A percentile compares a stretch with the other conserved stretches of the same genome.
These are phyloP conservation scores for Lathamus discolor DNA, from an alignment of 2,113 vertebrate genomes.

Conservation along the genomic window DNA sequence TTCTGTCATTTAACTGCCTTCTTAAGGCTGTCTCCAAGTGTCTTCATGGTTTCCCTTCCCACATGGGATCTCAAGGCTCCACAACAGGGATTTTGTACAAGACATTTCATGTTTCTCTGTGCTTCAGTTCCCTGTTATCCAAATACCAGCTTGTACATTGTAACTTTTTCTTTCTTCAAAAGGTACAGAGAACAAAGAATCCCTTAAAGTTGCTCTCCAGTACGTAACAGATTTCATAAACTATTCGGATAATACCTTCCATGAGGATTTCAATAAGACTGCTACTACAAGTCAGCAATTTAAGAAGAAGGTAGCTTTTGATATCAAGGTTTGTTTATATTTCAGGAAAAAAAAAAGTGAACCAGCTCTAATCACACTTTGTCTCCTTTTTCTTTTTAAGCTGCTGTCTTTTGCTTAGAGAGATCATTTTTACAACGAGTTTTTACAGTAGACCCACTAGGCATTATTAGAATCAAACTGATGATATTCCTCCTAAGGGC, in stretches of 20 bases:
- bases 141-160: background rate
- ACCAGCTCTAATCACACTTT: constrained; percentile 22
- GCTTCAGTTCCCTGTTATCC: background rate
- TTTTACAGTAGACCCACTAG: constrained; percentile 55
- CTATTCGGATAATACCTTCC: background rate
- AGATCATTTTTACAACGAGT: constrained; percentile 47
- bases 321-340: constrained; percentile 34
- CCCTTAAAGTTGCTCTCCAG: background rate
- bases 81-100: background rate
- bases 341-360: constrained; percentile 14
- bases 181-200: background rate
- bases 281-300: constrained; percentile 24
- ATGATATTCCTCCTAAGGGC: constrained; percentile 45
- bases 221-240: background rate
- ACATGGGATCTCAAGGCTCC: background rate
- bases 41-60: background rate
- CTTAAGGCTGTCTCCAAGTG: background rate
- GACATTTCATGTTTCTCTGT: background rate
- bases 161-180: background rate
- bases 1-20: background rate
- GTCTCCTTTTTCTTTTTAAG: constrained; percentile 35
- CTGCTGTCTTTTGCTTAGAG: constrained; percentile 42
- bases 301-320: constrained; percentile 26
- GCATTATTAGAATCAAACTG: constrained; percentile 62
- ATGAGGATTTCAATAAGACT: background rate